Conservation (phyloP, 1,140 invertebrate genomes). For the Neodiprion lecontei region DNA sequence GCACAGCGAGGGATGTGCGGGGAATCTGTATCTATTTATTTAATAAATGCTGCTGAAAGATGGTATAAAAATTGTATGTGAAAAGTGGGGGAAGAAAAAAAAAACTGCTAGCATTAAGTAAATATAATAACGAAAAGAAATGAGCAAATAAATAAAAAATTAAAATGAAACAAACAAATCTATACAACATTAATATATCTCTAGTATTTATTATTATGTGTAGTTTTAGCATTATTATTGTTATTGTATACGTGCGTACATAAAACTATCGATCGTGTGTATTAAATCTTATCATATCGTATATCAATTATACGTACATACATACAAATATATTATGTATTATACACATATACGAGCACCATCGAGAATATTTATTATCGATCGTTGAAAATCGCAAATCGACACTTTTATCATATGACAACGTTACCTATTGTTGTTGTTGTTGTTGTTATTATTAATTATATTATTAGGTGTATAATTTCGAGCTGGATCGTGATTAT, state of each 20-base stretch:
- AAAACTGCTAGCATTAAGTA: constrained; percentile 22
- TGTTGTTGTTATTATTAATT: too few relatives aligned
- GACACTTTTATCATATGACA: too few relatives aligned
- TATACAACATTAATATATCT: constrained; percentile 36
- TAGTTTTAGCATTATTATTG: constrained; percentile 12
- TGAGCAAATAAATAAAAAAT: constrained; percentile 16
- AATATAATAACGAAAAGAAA: constrained; percentile 9
- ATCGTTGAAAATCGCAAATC: too few relatives aligned
- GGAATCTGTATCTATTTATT: constrained; percentile 42
- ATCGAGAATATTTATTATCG: too few relatives aligned
- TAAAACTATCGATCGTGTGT: too few relatives aligned
- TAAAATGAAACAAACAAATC: constrained; percentile 17
- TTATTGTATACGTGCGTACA: too few relatives aligned
- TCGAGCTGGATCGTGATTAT: too few relatives aligned
- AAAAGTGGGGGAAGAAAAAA: constrained; percentile 21
- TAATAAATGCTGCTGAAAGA: neutral
- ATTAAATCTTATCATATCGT: constrained; percentile 4
- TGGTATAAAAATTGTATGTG: constrained; percentile 25
- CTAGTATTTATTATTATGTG: constrained; percentile 35
- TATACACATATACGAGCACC: too few relatives aligned
- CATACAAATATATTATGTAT: constrained; percentile 19
- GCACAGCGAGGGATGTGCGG: constrained; percentile 26
- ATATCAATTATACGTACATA: constrained; percentile 22
- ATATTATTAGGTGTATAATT: too few relatives aligned
- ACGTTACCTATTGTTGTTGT: too few relatives aligned